Conservation (phyloP, 2,888 invertebrate genomes). For the Drosophila aldrichi region DNA sequence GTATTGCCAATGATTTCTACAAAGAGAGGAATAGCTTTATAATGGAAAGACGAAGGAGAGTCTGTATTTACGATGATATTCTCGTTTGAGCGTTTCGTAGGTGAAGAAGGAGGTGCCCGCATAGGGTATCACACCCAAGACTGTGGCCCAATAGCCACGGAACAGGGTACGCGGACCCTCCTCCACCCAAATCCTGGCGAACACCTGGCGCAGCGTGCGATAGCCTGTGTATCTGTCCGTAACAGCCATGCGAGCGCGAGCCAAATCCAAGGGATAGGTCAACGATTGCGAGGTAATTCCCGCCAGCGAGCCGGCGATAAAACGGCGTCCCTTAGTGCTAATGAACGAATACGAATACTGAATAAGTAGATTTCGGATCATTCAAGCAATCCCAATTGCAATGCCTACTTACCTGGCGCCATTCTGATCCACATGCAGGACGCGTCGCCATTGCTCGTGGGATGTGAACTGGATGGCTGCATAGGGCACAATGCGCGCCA, state of each 20-base stretch:
- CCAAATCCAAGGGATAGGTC: conserved; percentile 98
- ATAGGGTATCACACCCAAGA: conserved; percentile 97
- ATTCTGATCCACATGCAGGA: conserved; percentile 90
- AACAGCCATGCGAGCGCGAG: conserved; percentile 98
- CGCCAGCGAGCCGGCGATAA: conserved; percentile 96
- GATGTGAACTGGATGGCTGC: conserved; percentile 99
- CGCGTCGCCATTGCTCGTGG: conserved; percentile 97
- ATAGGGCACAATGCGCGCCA: conserved; percentile 98
- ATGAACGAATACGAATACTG: not conserved
- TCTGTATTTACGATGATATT: conserved; percentile 89
- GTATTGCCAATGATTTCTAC: conserved; percentile 85
- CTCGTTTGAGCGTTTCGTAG: conserved; percentile 96
- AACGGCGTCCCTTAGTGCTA: conserved; percentile 85
- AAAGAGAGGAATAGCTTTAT: conserved; percentile 24
- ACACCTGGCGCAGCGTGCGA: conserved; percentile 87
- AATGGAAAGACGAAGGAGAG: not conserved
- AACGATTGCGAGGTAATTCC: conserved; percentile 97
- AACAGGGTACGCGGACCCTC: conserved; percentile 93
- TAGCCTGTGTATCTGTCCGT: conserved; percentile 91
- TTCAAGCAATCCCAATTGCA: not conserved
- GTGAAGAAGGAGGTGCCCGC: conserved; percentile 99
- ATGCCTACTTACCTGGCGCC: conserved; percentile 85
- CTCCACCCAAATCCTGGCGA: conserved; percentile 89
- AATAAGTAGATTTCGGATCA: not conserved
- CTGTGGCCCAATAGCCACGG: conserved; percentile 94